These are phyloP conservation scores for Rhinolophus sinicus DNA, from an alignment of 2,113 vertebrate species.

Conservation along the genomic window DNA sequence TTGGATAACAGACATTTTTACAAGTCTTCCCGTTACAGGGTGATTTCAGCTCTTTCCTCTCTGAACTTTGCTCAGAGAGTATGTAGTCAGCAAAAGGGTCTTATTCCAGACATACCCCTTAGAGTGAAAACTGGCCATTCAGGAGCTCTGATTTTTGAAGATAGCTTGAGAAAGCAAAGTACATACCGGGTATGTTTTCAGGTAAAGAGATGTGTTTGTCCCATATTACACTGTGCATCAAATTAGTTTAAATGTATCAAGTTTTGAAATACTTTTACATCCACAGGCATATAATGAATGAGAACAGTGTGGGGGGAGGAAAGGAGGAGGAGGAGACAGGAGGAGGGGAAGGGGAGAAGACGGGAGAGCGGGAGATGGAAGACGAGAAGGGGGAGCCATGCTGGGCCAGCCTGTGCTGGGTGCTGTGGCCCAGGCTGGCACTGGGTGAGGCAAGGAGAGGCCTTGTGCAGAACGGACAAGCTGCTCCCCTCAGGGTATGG, in stretches of 20 bases:
- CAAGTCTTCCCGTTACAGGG: neutral
- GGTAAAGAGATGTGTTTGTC: neutral
- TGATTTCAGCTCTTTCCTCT: neutral
- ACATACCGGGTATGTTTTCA: neutral
- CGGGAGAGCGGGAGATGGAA: accelerated
- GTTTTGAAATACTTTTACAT: neutral
- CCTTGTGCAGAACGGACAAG: neutral
- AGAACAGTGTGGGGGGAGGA: no score
- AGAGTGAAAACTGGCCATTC: neutral
- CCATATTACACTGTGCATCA: neutral
- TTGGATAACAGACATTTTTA: neutral
- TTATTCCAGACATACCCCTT: neutral
- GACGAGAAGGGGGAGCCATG: neutral
- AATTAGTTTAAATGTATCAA: neutral
- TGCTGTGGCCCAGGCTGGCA: neutral
- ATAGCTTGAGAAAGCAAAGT: neutral
- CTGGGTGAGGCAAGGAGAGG: no score
- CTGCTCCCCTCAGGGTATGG: neutral
- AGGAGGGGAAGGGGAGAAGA: neutral
- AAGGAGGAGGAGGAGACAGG: no score
- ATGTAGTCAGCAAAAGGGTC: neutral
- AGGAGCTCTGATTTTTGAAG: neutral
- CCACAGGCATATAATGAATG: neutral
- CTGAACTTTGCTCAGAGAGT: neutral
- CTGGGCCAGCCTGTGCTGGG: neutral